Percentiles rank a stretch among this genome's conserved stretches.
These are phyloP conservation scores for Cephalopachus bancanus DNA, from an alignment of 2,797 vertebrate genomes.

Conservation along the genomic window DNA sequence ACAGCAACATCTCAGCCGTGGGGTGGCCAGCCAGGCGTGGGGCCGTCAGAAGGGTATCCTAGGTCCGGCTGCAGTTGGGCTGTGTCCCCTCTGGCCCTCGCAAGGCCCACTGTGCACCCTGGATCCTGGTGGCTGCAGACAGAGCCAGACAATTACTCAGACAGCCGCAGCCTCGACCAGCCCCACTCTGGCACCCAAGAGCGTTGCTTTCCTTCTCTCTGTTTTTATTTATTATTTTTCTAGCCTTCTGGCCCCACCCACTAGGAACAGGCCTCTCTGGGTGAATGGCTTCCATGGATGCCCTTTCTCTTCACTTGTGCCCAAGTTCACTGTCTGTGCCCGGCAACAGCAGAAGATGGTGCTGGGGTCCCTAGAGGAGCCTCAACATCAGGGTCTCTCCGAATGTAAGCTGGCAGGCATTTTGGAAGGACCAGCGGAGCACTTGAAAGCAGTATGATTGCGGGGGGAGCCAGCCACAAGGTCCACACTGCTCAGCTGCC, in stretches of 20 bases:
- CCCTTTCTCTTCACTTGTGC: neutral
- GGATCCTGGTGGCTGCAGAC: conserved; percentile 49
- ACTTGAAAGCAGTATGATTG: neutral
- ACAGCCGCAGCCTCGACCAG: conserved; percentile 71
- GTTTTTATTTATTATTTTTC: conserved; percentile 86
- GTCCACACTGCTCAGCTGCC: neutral
- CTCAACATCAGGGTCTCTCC: neutral
- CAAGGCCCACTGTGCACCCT: conserved; percentile 47
- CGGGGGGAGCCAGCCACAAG: neutral
- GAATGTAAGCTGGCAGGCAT: neutral
- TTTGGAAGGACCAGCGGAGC: neutral
- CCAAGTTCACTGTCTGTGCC: neutral
- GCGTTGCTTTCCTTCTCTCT: conserved; percentile 72
- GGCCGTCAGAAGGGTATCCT: conserved; percentile 25
- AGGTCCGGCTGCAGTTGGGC: conserved; percentile 42
- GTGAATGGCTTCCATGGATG: neutral
- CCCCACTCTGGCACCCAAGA: conserved; percentile 78
- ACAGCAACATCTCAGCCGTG: neutral
- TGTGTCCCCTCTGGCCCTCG: conserved; percentile 61
- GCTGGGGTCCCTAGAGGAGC: neutral
- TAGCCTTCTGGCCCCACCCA: conserved; percentile 76
- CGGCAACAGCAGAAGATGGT: neutral
- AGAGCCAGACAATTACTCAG: conserved; percentile 80
- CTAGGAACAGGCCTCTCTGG: conserved; percentile 63
- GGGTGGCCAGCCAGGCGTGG: conserved; percentile 15